Base-by-base conservation (phyloP, 2,797 vertebrate species). In the Cetoscarus ocellatus region DNA sequence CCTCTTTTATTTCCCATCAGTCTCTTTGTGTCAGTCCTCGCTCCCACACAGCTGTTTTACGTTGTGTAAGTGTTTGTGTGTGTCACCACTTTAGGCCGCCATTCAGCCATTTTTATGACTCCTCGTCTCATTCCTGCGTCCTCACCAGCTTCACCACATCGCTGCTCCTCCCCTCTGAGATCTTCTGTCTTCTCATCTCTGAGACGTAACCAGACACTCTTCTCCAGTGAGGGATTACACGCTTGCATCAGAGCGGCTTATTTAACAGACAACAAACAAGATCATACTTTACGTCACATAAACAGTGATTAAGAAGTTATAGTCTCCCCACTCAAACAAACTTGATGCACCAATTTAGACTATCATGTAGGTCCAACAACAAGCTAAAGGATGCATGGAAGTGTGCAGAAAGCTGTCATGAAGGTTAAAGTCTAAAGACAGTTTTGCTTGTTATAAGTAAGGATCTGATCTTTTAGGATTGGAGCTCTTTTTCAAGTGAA, bases 121-220 rank as follows among this genome's bases (percentile, higher is more conserved):
- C 43, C 43, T 71, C 70, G 47, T 55, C 58, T 67, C 70, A 75
- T 69, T 61, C 67, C 44, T 82, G 49, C 47, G n/a, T 53, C 6
- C 27, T 69, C 5, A 69, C 47, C 44, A 27, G 48, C 11, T 47
- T 55, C 49, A 6, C 72, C 75, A 49, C 76, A 70, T 35, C 17
- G 13, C 50, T 35, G 65, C 57, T 55, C 9, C 58, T 70, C 67
- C 73, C 74, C 73, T 11, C 77, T n/a, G 11, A 55, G 11, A 51
- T 51, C 66, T 62, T 57, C 66, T 14, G 13, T 60, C 42, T 17
- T 55, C 59, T 0, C 17, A 61, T 19, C n/a, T 36, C 77, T 63
- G 61, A 65, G 70, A 72, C 51, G 54, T 43, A 45, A 52, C 57
- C 64, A 54, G 42, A 13, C 27, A 15, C 52, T 42, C 67, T 44